These are phyloP conservation scores for Pachliopta kotzebuea DNA, from an alignment of 2,888 invertebrate species.

Conservation along the genomic window DNA sequence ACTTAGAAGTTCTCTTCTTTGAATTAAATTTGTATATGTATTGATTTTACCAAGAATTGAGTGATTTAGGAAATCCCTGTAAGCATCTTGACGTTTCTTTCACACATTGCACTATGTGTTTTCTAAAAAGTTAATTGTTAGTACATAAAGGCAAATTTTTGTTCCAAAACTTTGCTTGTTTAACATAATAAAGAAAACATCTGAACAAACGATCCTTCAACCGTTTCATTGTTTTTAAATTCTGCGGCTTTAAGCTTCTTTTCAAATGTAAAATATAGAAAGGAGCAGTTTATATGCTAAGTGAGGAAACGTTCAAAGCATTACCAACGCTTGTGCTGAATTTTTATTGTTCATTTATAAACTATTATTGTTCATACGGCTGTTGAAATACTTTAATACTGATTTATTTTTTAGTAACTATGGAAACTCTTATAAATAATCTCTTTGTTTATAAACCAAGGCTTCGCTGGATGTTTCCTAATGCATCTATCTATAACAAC, in stretches of 20 bases:
- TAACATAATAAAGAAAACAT: not conserved
- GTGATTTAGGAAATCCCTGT: no score
- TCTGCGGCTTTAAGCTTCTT: slow-evolving; percentile 13
- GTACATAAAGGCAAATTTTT: no score
- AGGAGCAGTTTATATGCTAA: slow-evolving; percentile 29
- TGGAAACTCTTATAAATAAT: not conserved
- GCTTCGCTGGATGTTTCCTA: no score
- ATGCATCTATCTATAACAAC: no score
- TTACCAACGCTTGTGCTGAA: slow-evolving; percentile 16
- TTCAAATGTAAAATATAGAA: slow-evolving; percentile 20
- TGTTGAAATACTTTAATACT: slow-evolving; percentile 14
- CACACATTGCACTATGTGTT: no score
- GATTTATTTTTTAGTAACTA: not conserved
- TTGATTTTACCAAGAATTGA: no score
- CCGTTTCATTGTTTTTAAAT: slow-evolving; percentile 6
- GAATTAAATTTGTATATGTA: no score
- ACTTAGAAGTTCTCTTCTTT: no score
- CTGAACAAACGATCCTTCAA: slow-evolving; percentile 1
- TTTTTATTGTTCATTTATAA: slow-evolving; percentile 26
- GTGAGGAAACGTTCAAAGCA: slow-evolving; percentile 21
- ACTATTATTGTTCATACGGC: slow-evolving; percentile 16
- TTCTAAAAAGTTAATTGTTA: no score
- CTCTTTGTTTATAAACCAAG: no score
- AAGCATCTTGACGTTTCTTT: no score
- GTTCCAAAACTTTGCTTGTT: no score